Base-by-base conservation (phyloP, 2,113 vertebrate species). In the Mustela lutreola region DNA sequence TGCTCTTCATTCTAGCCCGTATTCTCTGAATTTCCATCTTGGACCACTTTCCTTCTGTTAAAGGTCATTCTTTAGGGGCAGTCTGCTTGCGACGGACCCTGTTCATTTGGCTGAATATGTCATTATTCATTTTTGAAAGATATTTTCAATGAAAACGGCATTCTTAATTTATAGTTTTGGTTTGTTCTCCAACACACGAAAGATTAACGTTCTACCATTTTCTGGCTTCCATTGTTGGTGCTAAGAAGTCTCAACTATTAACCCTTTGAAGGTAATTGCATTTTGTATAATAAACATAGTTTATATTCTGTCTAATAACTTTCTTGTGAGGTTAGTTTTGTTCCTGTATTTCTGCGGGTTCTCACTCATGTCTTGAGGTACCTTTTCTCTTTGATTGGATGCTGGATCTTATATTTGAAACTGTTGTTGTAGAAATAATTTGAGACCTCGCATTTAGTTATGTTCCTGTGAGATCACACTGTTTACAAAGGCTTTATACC, bases 351-450 rank as follows among this genome's bases (percentile, higher is more conserved):
- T 81, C 75, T 92, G 36, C 22, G 22, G 21, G 5, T n/a, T 75
- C n/a, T 81, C 24, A 67, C 58, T 76, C 45, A 26, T 65, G 36
- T 89, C 58, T 21, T 67, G 10, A 21, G n/a, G 42, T 4, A 50
- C 76, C 85, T 76, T 36, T 33, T 83, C 33, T 67, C 4, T 75
- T 75, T 88, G 33, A 71, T 28, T 63, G 42, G 62, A 53, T 71
- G 39, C 81, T 60, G 50, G 31, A 86, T 95, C 75, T 60, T 92
- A 8, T 87, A 73, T 81, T 95, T 73, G 63, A 95, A 86, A 75
- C 63, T 56, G 11, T 53, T 80, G 80, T 82, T 45, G 11, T 65
- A 63, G 42, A 88, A 75, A 36, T 58, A 28, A 75, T 31, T 53
- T 63, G 56, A 65, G 45, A 56, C 24, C 18, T 82, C 3, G 4